Evolutionary conservation across 2,797 vertebrate species (phyloP).

Genomic region (Coregonus ussuriensis): DNA sequence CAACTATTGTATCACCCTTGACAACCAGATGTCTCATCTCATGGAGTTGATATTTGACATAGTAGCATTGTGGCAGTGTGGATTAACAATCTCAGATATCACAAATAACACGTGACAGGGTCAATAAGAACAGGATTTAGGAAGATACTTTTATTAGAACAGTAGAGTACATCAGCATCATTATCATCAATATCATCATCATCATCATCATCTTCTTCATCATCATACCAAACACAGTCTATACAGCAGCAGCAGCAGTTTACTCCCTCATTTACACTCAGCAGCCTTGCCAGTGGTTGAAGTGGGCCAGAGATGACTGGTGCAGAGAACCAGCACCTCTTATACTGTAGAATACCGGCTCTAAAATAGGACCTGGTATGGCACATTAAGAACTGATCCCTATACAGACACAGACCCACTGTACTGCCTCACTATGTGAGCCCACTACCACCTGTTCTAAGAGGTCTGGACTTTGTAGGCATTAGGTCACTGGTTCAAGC

Average conservation of each 20-base stretch:
- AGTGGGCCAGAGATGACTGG: background rate
- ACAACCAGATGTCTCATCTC: background rate
- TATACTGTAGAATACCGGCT: background rate
- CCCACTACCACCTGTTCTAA: constrained; percentile 9
- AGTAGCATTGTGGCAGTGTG: background rate
- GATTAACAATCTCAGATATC: background rate
- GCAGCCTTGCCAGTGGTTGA: constrained; percentile 28
- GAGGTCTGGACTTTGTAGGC: background rate
- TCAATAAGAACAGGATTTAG: constrained; percentile 54
- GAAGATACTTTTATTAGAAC: constrained; percentile 88
- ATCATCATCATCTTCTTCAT: constrained; percentile 73
- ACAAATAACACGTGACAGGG: background rate
- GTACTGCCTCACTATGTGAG: constrained; percentile 29
- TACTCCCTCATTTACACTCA: constrained; percentile 49
- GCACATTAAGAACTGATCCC: background rate
- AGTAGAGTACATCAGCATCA: constrained; percentile 71
- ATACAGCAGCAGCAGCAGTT: constrained; percentile 62
- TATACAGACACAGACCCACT: background rate
- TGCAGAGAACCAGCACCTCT: constrained; percentile 11
- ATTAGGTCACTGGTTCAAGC: background rate
- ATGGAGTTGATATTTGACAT: background rate
- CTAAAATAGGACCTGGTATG: background rate
- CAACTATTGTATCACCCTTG: background rate
- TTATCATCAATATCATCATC: too few species aligned
- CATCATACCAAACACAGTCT: constrained; percentile 58